Base-by-base conservation (phyloP, 2,888 invertebrate genomes). In the Pheosia tremula region DNA sequence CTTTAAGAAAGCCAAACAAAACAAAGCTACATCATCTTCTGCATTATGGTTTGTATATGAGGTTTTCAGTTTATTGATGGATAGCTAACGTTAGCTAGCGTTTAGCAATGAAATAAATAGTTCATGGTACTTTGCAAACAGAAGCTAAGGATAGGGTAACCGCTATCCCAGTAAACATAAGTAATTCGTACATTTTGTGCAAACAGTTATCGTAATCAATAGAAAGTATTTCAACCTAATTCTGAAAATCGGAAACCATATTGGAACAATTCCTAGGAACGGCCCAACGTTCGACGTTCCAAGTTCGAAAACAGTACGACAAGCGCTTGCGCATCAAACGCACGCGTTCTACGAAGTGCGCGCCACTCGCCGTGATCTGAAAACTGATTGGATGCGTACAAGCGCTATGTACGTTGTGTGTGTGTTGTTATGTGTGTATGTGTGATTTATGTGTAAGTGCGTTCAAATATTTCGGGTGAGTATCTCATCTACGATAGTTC, bases 271-370 rank as follows among this genome's bases (percentile, higher is more conserved):
- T 67, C 74, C 74, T 75, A 74, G 68, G 74, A 76, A 76, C 61
- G 54, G 59, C 62, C 55, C 63, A 63, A 55, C 55, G 55, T 55
- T 69, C 63, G 64, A 65, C 58, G 57, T 43, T 36, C 67, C 63
- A 71, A 71, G 60, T 59, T 71, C 60, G 66, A 69, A 69, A 72
- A 69, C 82, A 86, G 84, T 83, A 67, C 66, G 65, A 65, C 64
- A 72, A 64, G 78, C 79, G 84, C 83, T 74, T 78, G 85, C 86
- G 82, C 69, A 74, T 72, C 69, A 74, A 57, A 72, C 87, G 88
- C 89, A 91, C 91, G 91, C 78, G 82, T 90, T 88, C 88, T 69
- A 13, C 85, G 88, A 91, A 89, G 79, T 80, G 81, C 82, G 81
- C 81, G 68, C 74, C 79, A 75, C 69, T 63, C 59, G 60, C 66